Evolutionary conservation across 1,140 invertebrate genomes (phyloP), one percentile per base, ranked within the genome.

Genomic region (Aphaenogaster rudis): DNA sequence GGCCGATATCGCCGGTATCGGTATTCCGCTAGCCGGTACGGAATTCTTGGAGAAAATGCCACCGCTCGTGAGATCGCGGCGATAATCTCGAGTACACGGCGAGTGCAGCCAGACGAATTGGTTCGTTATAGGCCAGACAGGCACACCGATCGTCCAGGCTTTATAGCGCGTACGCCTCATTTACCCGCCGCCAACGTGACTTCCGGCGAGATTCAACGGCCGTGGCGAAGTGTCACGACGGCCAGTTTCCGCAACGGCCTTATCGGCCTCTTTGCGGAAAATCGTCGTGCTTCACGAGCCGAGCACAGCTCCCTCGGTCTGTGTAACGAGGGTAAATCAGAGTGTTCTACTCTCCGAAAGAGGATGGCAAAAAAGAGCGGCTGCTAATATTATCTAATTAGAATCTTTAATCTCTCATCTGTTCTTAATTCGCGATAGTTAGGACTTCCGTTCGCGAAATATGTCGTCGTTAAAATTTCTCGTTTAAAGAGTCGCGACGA

Each of bases 161-260:
- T n/a, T 69, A 48, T 50, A 28, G 39, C 5, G 28, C 21, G n/a
- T 7, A 82, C 36, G 66, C 59, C 79, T 72, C 79, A 72, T 81
- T 81, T 81, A 59, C 33, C 17, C 66, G n/a, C 5, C 79, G 79
- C 5, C 64, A 48, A 81, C 48, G 79, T 72, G 79, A 82, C 79
- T 82, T 82, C 79, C 79, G 79, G 50, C 39, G 52, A 72, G 52
- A 72, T 42, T 82, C 64, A 72, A 82, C 11, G 42, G 59, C 59
- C 45, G 59, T 66, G 77, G 45, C 42, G 6, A 66, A 79, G 77
- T 66, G 59, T 45, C 45, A 79, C 59, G 76, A 17, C 42, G 54
- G 57, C 74, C 21, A 42, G 59, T 50, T 66, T 79, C 59, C 59
- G 42, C 54, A 59, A 39, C 45, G 28, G 59, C 42, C 57, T 63